Evolutionary conservation across 2,888 invertebrate species (phyloP).

Genomic region (Lithodes maja): DNA sequence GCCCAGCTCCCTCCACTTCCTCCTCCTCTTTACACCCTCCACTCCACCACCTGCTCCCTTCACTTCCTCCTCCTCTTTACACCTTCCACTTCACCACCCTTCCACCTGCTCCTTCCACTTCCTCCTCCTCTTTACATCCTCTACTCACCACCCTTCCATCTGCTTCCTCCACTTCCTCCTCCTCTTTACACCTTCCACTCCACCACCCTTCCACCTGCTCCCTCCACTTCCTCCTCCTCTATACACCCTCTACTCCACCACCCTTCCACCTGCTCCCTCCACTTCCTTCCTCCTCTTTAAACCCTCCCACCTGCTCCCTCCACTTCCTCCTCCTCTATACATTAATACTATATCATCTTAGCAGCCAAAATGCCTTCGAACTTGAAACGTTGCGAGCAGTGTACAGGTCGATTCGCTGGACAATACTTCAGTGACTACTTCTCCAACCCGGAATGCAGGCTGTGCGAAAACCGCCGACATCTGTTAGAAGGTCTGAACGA

Average conservation of each 20-base stretch:
- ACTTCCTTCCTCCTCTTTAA: background rate
- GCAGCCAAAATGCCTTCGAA: too few species aligned
- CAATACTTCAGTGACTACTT: too few species aligned
- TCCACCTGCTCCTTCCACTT: background rate
- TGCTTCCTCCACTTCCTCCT: too few species aligned
- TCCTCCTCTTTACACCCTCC: background rate
- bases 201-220: background rate
- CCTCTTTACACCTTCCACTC: background rate
- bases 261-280: too few species aligned
- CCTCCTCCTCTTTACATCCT: too few species aligned
- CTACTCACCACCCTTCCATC: background rate
- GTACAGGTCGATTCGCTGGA: too few species aligned
- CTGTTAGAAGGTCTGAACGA: too few species aligned
- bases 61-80: background rate
- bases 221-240: background rate
- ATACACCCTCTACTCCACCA: background rate
- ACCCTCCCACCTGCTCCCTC: background rate
- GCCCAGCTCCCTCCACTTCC: background rate
- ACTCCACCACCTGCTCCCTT: background rate
- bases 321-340: too few species aligned
- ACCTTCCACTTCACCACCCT: background rate
- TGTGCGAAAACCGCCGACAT: too few species aligned
- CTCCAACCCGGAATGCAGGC: too few species aligned
- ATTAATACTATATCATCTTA: too few species aligned
- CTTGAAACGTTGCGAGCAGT: too few species aligned